Conservation (phyloP, 2,113 vertebrate genomes). For the Cryptotis parvus region DNA sequence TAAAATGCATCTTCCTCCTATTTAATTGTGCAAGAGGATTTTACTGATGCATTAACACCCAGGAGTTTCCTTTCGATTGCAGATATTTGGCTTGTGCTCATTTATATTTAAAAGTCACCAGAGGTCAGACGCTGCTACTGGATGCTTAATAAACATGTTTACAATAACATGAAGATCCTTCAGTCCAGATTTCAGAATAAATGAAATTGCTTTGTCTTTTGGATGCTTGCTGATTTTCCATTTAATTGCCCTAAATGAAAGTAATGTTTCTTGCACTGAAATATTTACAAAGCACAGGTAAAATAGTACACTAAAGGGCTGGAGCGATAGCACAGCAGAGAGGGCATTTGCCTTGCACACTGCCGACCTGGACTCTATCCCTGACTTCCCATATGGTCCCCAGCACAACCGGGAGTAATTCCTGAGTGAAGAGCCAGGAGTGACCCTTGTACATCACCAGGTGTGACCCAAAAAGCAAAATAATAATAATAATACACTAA, state of each 20-base stretch:
- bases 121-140: background rate
- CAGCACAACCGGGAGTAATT: too few relatives aligned
- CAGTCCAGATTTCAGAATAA: slow-evolving; percentile 15
- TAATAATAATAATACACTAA: background rate
- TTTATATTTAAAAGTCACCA: slow-evolving; percentile 10
- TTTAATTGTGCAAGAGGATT: background rate
- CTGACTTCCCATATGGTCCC: too few relatives aligned
- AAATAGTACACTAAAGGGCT: background rate
- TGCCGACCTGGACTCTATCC: too few relatives aligned
- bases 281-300: slow-evolving; percentile 45
- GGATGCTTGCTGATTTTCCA: slow-evolving; percentile 24
- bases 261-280: slow-evolving; percentile 40
- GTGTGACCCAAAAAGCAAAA: too few relatives aligned
- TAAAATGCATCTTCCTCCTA: background rate
- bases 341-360: too few relatives aligned
- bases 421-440: too few relatives aligned
- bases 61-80: background rate
- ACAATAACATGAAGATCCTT: background rate
- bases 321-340: too few relatives aligned
- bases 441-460: too few relatives aligned
- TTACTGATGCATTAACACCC: background rate
- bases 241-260: slow-evolving; percentile 50
- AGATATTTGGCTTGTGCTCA: background rate
- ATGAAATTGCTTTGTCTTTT: slow-evolving; percentile 17
- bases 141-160: slow-evolving; percentile 13